These are phyloP conservation scores for Pristiophorus japonicus DNA, from an alignment of 2,113 vertebrate genomes.

Conservation along the genomic window DNA sequence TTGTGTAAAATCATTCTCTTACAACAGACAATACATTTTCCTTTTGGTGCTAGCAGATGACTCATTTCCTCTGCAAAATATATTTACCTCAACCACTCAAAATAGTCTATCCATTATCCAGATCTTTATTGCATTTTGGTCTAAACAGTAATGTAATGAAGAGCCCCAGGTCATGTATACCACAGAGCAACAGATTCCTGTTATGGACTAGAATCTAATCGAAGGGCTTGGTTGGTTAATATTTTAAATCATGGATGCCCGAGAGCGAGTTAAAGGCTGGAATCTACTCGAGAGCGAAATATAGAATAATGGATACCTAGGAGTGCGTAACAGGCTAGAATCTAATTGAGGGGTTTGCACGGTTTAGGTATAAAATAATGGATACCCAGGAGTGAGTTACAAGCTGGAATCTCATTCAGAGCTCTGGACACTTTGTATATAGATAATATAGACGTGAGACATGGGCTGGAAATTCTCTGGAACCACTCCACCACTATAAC, in stretches of 20 bases:
- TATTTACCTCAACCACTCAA: background rate
- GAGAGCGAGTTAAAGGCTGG: background rate
- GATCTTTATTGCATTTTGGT: background rate
- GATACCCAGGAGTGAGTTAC: background rate
- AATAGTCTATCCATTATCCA: background rate
- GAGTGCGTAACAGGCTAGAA: background rate
- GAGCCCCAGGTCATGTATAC: background rate
- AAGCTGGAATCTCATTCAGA: background rate
- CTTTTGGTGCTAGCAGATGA: background rate
- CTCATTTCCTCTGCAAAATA: conserved; percentile 19
- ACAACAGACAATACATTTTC: background rate
- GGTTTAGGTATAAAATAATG: background rate
- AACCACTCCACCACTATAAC: background rate
- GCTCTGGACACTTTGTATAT: background rate
- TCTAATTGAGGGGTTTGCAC: background rate
- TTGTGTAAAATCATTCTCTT: background rate
- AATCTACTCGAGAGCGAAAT: background rate
- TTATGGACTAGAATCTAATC: background rate
- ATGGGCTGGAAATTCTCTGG: background rate
- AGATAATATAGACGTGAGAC: background rate
- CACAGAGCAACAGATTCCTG: background rate
- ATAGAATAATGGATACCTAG: background rate
- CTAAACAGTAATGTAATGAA: background rate
- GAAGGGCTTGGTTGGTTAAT: background rate
- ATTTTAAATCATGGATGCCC: background rate